Evolutionary conservation across 2,797 vertebrate genomes (phyloP).

Genomic region (Prionace glauca): DNA sequence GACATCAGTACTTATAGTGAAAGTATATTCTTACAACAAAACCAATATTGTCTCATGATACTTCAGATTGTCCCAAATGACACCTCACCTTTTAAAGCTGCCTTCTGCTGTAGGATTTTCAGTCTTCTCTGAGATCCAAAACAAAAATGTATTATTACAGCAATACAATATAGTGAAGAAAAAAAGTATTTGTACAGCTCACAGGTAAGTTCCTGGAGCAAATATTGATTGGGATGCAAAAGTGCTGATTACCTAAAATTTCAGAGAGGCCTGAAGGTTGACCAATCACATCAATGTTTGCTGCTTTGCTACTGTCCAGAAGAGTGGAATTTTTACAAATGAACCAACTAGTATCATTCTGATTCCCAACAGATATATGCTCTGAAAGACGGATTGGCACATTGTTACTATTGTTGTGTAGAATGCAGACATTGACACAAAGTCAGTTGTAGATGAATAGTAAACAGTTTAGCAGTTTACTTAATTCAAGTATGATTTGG

Average conservation of each 20-base stretch:
- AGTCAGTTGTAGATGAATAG: too few relatives aligned
- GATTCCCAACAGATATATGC: not conserved
- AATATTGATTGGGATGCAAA: slow-evolving; percentile 41
- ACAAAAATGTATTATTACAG: slow-evolving; percentile 46
- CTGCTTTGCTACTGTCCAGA: slow-evolving; percentile 67
- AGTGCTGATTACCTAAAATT: slow-evolving; percentile 63
- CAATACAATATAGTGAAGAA: slow-evolving; percentile 39
- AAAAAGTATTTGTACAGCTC: slow-evolving; percentile 18
- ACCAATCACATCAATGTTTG: slow-evolving; percentile 56
- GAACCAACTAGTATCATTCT: slow-evolving; percentile 41
- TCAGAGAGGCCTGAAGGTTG: slow-evolving; percentile 65
- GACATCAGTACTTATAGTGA: not conserved
- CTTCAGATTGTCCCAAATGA: not conserved
- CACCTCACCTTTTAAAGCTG: slow-evolving; percentile 36
- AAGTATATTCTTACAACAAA: not conserved
- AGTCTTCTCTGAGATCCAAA: slow-evolving; percentile 16
- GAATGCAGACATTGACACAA: too few relatives aligned
- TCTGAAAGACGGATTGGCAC: not conserved
- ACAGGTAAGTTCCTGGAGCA: slow-evolving; percentile 41
- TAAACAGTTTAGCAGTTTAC: too few relatives aligned
- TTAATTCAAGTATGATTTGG: too few relatives aligned
- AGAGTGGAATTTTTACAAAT: slow-evolving; percentile 77
- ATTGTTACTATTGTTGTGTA: not conserved
- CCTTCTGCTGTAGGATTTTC: slow-evolving; percentile 48
- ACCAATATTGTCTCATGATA: not conserved